Conservation (phyloP, 2,888 invertebrate genomes). For the Drosophila infuscata region DNA sequence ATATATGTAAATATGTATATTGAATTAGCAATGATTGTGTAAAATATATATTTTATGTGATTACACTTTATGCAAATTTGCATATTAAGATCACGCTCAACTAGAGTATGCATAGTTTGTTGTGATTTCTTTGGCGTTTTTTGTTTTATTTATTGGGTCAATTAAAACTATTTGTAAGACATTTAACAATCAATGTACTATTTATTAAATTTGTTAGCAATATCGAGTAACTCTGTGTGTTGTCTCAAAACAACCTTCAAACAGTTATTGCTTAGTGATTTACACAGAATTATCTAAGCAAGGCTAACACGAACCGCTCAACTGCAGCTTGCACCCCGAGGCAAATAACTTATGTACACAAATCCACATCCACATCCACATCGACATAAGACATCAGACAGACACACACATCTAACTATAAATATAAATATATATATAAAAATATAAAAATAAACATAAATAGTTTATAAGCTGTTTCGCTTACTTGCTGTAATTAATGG, state of each 20-base stretch:
- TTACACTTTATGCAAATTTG: neutral
- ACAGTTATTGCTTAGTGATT: slow-evolving; percentile 20
- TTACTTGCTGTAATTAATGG: slow-evolving; percentile 19
- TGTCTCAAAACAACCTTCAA: slow-evolving; percentile 26
- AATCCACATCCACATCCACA: neutral
- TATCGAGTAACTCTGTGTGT: neutral
- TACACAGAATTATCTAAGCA: slow-evolving; percentile 25
- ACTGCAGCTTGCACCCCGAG: slow-evolving; percentile 3
- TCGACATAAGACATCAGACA: neutral
- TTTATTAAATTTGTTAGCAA: slow-evolving; percentile 15
- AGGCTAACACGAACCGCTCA: slow-evolving; percentile 36
- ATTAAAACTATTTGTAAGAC: slow-evolving; percentile 9
- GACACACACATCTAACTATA: neutral
- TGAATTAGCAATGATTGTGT: neutral
- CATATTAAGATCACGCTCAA: neutral
- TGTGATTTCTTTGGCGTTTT: neutral
- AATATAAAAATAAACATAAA: neutral
- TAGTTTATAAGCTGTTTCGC: slow-evolving; percentile 16
- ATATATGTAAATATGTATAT: neutral
- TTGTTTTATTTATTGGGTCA: slow-evolving; percentile 1
- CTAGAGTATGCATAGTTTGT: neutral
- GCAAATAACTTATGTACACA: slow-evolving; percentile 23
- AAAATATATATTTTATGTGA: neutral
- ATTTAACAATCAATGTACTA: slow-evolving; percentile 2
- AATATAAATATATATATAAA: neutral